Percentiles rank a stretch among this genome's conserved stretches.
These are phyloP conservation scores for Acanthaster planci DNA, from an alignment of 35 echinoderm and acorn worm species.

Conservation along the genomic window DNA sequence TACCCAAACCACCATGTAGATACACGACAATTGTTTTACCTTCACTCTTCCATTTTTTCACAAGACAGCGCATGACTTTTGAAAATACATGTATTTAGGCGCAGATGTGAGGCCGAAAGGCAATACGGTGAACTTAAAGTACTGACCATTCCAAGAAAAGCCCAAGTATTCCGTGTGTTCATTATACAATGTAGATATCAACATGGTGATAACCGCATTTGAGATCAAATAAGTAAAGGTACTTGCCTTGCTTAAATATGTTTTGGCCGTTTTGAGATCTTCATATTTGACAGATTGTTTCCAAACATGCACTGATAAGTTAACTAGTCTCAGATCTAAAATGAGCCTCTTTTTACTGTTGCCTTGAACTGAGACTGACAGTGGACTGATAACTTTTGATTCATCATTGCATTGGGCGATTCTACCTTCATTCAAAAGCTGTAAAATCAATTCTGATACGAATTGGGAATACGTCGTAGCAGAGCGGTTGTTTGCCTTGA, in stretches of 20 bases:
- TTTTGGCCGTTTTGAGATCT: background rate
- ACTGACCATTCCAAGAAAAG: constrained; percentile 9
- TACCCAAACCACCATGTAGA: background rate
- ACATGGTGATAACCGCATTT: constrained; percentile 47
- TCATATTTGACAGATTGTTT: constrained; percentile 29
- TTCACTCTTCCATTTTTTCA: constrained; percentile 25
- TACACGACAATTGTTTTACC: constrained; percentile 25
- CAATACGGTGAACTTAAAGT: background rate
- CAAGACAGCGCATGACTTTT: constrained; percentile 19
- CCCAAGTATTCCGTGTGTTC: constrained; percentile 8
- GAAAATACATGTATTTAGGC: constrained; percentile 29
- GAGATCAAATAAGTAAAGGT: constrained; percentile 26
- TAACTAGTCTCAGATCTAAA: no score
- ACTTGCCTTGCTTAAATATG: constrained; percentile 3
- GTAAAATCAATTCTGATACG: no score
- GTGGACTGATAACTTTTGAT: no score
- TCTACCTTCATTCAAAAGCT: no score
- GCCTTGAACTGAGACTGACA: no score
- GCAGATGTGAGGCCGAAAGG: constrained; percentile 31
- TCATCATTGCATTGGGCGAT: no score
- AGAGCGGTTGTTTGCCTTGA: no score
- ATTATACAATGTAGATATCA: background rate
- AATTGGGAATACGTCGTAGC: no score
- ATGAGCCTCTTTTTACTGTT: no score
- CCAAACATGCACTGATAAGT: no score